phyloP scores from a whole-genome alignment of 2,888 invertebrate genomes.

The Criorhina ranunculi region DNA sequence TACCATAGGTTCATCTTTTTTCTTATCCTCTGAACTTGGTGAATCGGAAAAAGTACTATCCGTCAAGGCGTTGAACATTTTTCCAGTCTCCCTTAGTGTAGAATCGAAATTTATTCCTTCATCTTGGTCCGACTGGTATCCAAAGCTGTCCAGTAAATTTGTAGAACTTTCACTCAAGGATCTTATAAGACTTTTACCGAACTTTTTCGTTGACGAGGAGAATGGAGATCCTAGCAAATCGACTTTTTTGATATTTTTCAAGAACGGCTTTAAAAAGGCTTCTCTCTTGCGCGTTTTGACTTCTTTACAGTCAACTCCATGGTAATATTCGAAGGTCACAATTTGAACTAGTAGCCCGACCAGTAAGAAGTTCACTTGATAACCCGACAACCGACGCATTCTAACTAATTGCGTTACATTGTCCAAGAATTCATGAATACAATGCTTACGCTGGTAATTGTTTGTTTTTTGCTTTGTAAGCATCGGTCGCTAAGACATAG shows the following conservation, averaged over 20 bases:
- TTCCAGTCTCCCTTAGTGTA: background rate
- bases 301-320: constrained; percentile 7
- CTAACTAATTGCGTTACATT: constrained; percentile 14
- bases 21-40: no score
- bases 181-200: background rate
- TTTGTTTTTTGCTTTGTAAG: constrained; percentile 1
- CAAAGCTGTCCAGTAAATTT: background rate
- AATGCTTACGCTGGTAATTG: background rate
- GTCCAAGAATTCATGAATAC: background rate
- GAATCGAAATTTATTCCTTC: background rate
- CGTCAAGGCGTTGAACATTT: background rate
- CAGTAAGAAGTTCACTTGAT: constrained; percentile 14
- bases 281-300: background rate
- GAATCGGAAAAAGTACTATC: background rate
- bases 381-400: constrained; percentile 35
- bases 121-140: background rate
- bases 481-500: background rate
- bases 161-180: background rate
- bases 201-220: background rate
- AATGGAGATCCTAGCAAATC: background rate
- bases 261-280: background rate
- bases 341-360: constrained; percentile 15
- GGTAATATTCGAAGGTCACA: background rate
- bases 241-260: background rate
- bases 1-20: background rate